Base-by-base conservation (phyloP, 1,140 invertebrate genomes). In the Neodiprion virginianus region DNA sequence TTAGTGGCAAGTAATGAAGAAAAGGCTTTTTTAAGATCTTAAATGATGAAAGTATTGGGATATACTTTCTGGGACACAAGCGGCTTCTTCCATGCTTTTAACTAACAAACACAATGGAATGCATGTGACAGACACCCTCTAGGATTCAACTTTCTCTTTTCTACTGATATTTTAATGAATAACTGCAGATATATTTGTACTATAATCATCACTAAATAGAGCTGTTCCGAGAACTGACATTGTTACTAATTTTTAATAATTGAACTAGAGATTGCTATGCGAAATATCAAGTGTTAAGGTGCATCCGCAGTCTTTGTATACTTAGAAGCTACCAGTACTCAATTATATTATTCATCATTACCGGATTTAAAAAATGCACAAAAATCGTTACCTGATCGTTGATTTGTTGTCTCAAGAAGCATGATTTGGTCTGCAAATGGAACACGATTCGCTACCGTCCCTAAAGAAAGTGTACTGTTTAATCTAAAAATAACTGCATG, bases 71-170 rank as follows among this genome's bases (percentile, higher is more conserved):
- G n/a, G n/a, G 53, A 17, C n/a, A 61, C 11, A n/a, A 61, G 53
- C n/a, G 8, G 53, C 53, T 61, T 61, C 8, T 61, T 61, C 53
- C 40, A 21, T 69, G 21, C 40, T 69, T 69, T 69, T 21, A 69
- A 14, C 40, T 69, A 23, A 69, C 21, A 69, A 21, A 47, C 67
- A 69, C 17, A 21, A 47, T 47, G 17, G 71, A n/a, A 28, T 83
- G 81, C 82, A 83, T 83, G 82, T 71, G 74, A 80, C 74, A 78
- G 74, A 85, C 81, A 87, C 86, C 87, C 86, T 88, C 86, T 88
- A 87, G 86, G 83, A 88, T 88, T 88, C 83, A 86, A 81, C 77
- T 84, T 83, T 84, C 76, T 85, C 75, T 85, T 75, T 85, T 72
- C 80, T 81, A 83, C 77, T 76, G 80, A 74, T 83, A 79, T 73